Percentiles rank a stretch among this genome's conserved stretches.
Evolutionary conservation across 1,140 invertebrate species (phyloP).

Genomic region (Diprion similis): DNA sequence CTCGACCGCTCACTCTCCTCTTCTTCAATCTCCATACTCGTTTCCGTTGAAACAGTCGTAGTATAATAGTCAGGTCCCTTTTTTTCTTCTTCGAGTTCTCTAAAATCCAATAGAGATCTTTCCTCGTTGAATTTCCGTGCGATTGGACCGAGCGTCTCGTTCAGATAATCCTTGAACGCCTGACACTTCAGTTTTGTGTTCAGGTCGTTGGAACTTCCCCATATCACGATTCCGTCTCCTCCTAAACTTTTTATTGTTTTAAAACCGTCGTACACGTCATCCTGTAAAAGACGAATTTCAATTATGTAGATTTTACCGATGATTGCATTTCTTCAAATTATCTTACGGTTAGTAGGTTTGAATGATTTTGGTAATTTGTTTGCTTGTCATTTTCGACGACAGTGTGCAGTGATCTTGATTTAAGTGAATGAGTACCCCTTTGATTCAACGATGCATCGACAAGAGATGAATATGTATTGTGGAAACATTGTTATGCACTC

Average conservation of each 20-base stretch:
- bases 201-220: slow-evolving; percentile 77
- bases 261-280: slow-evolving; percentile 65
- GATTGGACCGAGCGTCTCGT: slow-evolving; percentile 68
- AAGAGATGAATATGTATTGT: too few relatives aligned
- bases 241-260: slow-evolving; percentile 62
- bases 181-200: slow-evolving; percentile 70
- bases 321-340: not conserved
- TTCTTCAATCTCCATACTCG: not conserved
- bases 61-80: slow-evolving; percentile 16
- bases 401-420: too few relatives aligned
- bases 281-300: slow-evolving; percentile 56
- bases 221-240: slow-evolving; percentile 71
- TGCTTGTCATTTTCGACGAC: too few relatives aligned
- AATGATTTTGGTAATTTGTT: too few relatives aligned
- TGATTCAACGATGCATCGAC: too few relatives aligned
- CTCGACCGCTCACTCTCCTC: not conserved
- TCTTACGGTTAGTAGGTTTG: too few relatives aligned
- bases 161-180: slow-evolving; percentile 66
- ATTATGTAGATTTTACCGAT: not conserved
- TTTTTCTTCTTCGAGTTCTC: not conserved
- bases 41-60: slow-evolving; percentile 7
- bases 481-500: too few relatives aligned
- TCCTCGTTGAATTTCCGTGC: slow-evolving; percentile 27
- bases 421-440: too few relatives aligned
- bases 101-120: not conserved